A percentile compares a stretch with the other conserved stretches of the same genome.
Evolutionary conservation across 2,113 vertebrate genomes (phyloP).

Genomic region (Peromyscus polionotus): DNA sequence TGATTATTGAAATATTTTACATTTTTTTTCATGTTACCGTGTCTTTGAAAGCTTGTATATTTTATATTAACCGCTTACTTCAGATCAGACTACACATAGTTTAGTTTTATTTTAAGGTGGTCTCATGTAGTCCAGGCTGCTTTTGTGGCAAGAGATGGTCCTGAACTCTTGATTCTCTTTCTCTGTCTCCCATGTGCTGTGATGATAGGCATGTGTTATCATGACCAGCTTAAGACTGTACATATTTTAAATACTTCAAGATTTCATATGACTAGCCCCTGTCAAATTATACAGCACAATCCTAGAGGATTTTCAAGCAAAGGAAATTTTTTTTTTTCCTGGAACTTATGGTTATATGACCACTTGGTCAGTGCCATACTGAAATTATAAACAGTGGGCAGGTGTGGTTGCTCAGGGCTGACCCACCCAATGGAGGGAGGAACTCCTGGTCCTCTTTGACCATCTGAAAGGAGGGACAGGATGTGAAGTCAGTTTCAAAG

Average conservation of each 20-base stretch:
- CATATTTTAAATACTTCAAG: neutral
- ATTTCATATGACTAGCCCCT: neutral
- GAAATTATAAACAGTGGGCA: neutral
- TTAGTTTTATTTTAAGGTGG: neutral
- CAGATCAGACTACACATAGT: neutral
- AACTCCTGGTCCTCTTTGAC: neutral
- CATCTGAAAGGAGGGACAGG: neutral
- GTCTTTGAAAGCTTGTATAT: neutral
- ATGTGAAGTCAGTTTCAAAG: neutral
- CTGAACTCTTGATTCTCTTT: neutral
- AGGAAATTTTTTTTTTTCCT: neutral
- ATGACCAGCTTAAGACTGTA: neutral
- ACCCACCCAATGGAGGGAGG: neutral
- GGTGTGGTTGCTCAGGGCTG: neutral
- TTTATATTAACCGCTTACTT: neutral
- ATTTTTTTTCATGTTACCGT: neutral
- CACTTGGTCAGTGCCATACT: neutral
- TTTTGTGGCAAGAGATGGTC: neutral
- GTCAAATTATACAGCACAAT: neutral
- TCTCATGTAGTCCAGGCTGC: neutral
- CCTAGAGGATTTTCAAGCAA: neutral
- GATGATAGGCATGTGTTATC: neutral
- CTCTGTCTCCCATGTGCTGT: neutral
- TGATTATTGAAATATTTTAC: neutral
- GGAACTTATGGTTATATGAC: neutral